phyloP scores from a whole-genome alignment of 2,113 vertebrate genomes.

The Rhinolophus ferrumequinum region DNA sequence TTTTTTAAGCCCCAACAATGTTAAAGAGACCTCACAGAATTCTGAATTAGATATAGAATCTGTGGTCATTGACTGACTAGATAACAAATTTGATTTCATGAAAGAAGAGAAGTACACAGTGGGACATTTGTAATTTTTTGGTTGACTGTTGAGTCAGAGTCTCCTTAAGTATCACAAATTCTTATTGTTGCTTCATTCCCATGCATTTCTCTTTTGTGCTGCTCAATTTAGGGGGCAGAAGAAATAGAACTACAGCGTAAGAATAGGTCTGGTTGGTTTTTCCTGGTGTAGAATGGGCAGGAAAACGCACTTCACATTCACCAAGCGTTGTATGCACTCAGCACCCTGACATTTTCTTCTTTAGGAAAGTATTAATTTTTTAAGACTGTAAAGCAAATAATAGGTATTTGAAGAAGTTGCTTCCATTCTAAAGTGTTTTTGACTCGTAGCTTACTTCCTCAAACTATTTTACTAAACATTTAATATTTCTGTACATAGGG shows the following conservation, averaged over 20 bases:
- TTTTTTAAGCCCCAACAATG: not conserved
- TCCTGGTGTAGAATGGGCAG: not conserved
- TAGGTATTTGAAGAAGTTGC: not conserved
- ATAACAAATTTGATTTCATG: not conserved
- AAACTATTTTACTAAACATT: not conserved
- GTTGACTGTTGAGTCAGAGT: not conserved
- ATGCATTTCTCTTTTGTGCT: not conserved
- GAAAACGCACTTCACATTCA: not conserved
- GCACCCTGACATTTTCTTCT: slow-evolving; percentile 12
- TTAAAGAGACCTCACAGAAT: not conserved
- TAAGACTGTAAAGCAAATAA: not conserved
- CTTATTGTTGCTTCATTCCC: not conserved
- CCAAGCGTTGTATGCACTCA: not conserved
- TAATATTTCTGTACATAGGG: not conserved
- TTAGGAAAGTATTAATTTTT: not conserved
- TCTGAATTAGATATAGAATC: not conserved
- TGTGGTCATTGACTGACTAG: not conserved
- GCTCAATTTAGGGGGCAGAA: not conserved
- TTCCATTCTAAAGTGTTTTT: not conserved
- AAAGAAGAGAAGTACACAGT: not conserved
- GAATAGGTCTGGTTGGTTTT: not conserved
- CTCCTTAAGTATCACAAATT: not conserved
- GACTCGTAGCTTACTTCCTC: not conserved
- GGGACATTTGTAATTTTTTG: not conserved
- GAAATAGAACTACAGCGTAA: not conserved